phyloP scores from a whole-genome alignment of 2,113 vertebrate species.

The Cavia aperea region DNA sequence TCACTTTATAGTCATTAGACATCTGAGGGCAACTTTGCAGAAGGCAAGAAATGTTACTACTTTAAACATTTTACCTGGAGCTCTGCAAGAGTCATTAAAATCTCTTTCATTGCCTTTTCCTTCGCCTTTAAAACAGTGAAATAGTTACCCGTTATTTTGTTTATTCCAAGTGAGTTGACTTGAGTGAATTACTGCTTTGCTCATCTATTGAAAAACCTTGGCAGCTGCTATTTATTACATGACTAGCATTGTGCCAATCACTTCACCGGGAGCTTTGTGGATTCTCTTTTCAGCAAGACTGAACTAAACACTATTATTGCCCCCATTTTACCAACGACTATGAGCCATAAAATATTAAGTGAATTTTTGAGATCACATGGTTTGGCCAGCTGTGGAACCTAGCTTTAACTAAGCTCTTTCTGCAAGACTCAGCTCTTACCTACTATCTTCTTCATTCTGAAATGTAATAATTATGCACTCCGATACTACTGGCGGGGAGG shows the following conservation, averaged over 20 bases:
- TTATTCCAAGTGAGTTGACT: conserved; percentile 5
- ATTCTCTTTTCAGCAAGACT: not conserved
- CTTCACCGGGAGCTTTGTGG: not conserved
- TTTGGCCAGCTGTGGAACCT: not conserved
- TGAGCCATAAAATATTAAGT: not conserved
- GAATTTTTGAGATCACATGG: not conserved
- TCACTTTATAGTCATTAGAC: conserved; percentile 4
- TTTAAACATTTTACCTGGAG: not conserved
- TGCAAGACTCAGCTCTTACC: not conserved
- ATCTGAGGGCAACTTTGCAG: not conserved
- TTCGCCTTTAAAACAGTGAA: not conserved
- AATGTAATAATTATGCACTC: not conserved
- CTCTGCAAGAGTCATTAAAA: conserved; percentile 12
- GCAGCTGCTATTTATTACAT: not conserved
- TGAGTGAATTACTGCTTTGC: not conserved
- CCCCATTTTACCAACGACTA: not conserved
- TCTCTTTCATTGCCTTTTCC: not conserved
- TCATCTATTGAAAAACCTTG: not conserved
- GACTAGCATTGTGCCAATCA: not conserved
- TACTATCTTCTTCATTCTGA: not conserved
- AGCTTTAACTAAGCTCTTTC: not conserved
- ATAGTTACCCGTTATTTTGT: not conserved
- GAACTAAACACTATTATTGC: not conserved
- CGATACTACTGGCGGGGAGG: not conserved
- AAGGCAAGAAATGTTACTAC: not conserved